Conservation (phyloP, 2,113 vertebrate genomes). For the Bos indicus region DNA sequence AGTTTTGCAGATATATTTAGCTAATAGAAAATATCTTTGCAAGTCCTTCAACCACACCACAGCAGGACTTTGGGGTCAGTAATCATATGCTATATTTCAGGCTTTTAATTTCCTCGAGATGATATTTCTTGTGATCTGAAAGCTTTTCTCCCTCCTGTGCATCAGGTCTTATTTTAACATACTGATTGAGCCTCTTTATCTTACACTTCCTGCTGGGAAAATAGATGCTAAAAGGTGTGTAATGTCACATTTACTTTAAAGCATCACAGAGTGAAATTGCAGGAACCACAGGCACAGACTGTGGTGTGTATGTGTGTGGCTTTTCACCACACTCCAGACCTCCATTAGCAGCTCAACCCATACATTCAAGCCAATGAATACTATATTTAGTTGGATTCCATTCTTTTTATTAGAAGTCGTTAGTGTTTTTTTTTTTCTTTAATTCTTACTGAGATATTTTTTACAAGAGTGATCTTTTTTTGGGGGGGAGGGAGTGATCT, state of each 20-base stretch:
- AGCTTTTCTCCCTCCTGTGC: slow-evolving; percentile 57
- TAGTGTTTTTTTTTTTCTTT: not conserved
- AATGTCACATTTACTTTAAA: slow-evolving; percentile 69
- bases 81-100: slow-evolving; percentile 62
- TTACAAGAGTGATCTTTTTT: not conserved
- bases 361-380: not conserved
- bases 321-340: not conserved
- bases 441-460: not conserved
- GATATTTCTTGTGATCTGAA: slow-evolving; percentile 66
- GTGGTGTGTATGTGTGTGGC: not conserved
- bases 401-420: slow-evolving; percentile 4
- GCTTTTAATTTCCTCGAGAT: slow-evolving; percentile 66
- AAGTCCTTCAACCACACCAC: slow-evolving; percentile 42
- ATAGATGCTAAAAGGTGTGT: slow-evolving; percentile 61
- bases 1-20: slow-evolving; percentile 49
- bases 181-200: slow-evolving; percentile 71
- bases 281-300: not conserved
- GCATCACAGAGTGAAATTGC: slow-evolving; percentile 41
- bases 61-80: slow-evolving; percentile 55
- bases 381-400: not conserved
- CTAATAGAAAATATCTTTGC: slow-evolving; percentile 42
- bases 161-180: slow-evolving; percentile 71
- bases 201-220: slow-evolving; percentile 68
- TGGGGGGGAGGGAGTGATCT: not conserved
- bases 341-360: not conserved